phyloP scores from a whole-genome alignment of 2,888 invertebrate genomes.

The Hirtodrosophila histrioides region DNA sequence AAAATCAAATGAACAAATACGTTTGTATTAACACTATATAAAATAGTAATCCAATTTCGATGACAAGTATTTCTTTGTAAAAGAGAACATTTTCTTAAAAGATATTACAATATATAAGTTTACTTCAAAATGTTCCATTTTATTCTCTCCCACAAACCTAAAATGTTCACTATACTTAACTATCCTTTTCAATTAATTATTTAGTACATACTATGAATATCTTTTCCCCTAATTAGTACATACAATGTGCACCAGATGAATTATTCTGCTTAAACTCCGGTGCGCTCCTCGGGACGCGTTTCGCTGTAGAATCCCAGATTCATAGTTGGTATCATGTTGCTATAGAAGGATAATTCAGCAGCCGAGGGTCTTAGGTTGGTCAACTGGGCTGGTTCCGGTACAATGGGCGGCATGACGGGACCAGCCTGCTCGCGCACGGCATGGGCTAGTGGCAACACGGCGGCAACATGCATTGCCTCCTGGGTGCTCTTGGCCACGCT shows the following conservation, averaged over 20 bases:
- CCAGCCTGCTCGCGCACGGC: constrained; percentile 13
- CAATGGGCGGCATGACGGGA: constrained; percentile 7
- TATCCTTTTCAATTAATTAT: too few species aligned
- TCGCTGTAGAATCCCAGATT: constrained; percentile 83
- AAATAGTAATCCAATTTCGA: too few species aligned
- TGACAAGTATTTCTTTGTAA: too few species aligned
- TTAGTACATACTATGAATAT: too few species aligned
- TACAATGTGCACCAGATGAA: background rate
- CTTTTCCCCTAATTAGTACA: background rate
- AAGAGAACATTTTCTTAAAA: too few species aligned
- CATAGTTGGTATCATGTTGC: constrained; percentile 82
- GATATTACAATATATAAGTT: too few species aligned
- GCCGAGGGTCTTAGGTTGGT: constrained; percentile 60
- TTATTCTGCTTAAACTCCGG: constrained; percentile 20
- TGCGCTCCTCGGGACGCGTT: constrained; percentile 81
- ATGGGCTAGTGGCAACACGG: constrained; percentile 23
- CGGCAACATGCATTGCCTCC: constrained; percentile 59
- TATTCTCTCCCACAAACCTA: too few species aligned
- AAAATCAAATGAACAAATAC: too few species aligned
- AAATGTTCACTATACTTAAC: too few species aligned
- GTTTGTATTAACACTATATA: too few species aligned
- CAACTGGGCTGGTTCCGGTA: constrained; percentile 31
- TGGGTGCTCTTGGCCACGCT: constrained; percentile 66
- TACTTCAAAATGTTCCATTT: too few species aligned
- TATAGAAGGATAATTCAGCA: constrained; percentile 77